Base-by-base conservation (phyloP, 64 coral and sea anemone genomes). In the Montipora efflorescens region DNA sequence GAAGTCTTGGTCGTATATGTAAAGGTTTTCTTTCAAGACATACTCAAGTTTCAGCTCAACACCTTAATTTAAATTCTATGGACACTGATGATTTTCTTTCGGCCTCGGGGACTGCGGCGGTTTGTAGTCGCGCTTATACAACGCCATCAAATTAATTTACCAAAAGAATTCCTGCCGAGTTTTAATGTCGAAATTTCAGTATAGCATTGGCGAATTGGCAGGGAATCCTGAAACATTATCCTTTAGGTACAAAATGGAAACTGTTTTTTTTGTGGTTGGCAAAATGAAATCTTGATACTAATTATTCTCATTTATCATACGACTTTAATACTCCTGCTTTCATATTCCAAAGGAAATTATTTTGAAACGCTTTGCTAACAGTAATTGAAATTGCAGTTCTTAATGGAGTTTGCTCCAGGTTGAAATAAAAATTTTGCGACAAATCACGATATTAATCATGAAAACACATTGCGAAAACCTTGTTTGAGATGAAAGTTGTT, bases 401-500 rank as follows among this genome's bases (percentile, higher is more conserved):
- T 7, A 7, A 14, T 14, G 14, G 9, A 16, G 61, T 57, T 57
- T 57, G 6, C 11, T 8, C 53, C 53, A 64, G 52, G 52, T 55
- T 55, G 52, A 55, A 55, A 47, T 25, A 9, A 16, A 67, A 59
- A 44, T 48, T 84, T 15, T 2, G 57, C 12, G 16, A 16, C 15
- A 55, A 19, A 67, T 84, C 59, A 19, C 25, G 23, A 15, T 13
- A 14, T 59, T 8, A 68, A 36, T 36, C 36, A 36, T 36, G 36
- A 36, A 36, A 36, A 36, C 36, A 36, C 36, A 36, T 36, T 36
- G 36, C 36, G 36, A 71, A 71, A 86, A 72, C 20, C 12, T 21
- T 48, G 4, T 10, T 72, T 86, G 5, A 71, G 71, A 86, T 71
- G 66, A 71, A 84, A 86, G 8, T 50, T 47, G 64, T 71, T 70